Percentiles rank a stretch among this genome's conserved stretches.
These are phyloP conservation scores for Chelon auratus DNA, from an alignment of 2,797 vertebrate genomes.

Conservation along the genomic window DNA sequence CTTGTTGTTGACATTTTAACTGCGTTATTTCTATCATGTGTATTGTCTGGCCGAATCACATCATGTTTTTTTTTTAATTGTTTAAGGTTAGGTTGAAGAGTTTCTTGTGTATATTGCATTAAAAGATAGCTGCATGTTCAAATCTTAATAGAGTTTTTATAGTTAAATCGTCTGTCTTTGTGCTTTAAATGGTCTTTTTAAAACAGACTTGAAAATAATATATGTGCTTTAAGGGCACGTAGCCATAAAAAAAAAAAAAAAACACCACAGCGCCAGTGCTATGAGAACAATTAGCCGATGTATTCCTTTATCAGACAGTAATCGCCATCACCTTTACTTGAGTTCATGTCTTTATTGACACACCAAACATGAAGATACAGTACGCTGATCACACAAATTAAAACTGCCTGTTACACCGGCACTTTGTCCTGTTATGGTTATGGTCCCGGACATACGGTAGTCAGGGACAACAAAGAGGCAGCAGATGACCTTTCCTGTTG, in stretches of 20 bases:
- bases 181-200: neutral
- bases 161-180: too few species aligned
- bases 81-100: neutral
- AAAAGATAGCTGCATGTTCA: neutral
- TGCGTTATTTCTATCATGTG: neutral
- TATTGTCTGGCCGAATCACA: neutral
- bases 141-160: too few species aligned
- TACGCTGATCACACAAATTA: constrained; percentile 31
- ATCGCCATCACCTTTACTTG: constrained; percentile 15
- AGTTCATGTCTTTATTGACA: constrained; percentile 48
- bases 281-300: constrained; percentile 30
- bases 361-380: constrained; percentile 34
- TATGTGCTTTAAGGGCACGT: neutral
- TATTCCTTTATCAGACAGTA: constrained; percentile 35
- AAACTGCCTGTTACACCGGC: constrained; percentile 19
- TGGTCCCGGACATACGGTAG: constrained; percentile 39
- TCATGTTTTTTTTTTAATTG: neutral
- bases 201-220: neutral
- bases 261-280: neutral
- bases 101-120: neutral
- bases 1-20: neutral
- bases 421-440: constrained; percentile 43
- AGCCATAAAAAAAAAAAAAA: neutral
- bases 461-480: constrained; percentile 34
- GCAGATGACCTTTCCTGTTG: constrained; percentile 52